Evolutionary conservation across 1,140 invertebrate species (phyloP).

Genomic region (Drosophila mojavensis): DNA sequence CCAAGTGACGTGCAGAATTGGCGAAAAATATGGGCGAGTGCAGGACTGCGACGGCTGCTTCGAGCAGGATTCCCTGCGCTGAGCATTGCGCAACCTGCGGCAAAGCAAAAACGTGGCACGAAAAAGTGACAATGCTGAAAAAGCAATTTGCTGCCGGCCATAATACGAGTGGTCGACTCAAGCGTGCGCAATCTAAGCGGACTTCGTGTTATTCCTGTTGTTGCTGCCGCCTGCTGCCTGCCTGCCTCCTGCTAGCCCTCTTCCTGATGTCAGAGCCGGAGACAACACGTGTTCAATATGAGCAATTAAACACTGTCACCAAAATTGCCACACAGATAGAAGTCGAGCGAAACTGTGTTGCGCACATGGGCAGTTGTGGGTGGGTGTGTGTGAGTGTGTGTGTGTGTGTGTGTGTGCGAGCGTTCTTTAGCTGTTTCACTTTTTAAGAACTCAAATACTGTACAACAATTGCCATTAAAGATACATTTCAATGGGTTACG

Average conservation of each 20-base stretch:
- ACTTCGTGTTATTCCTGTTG: slow-evolving; percentile 3
- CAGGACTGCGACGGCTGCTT: slow-evolving; percentile 11
- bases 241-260: slow-evolving; percentile 5
- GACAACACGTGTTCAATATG: slow-evolving; percentile 79
- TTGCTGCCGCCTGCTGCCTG: background rate
- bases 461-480: slow-evolving; percentile 76
- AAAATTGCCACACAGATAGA: slow-evolving; percentile 63
- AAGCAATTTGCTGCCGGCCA: slow-evolving; percentile 75
- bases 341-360: slow-evolving; percentile 29
- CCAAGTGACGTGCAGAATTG: slow-evolving; percentile 75
- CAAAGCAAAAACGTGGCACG: slow-evolving; percentile 63
- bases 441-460: slow-evolving; percentile 55
- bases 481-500: slow-evolving; percentile 66
- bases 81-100: slow-evolving; percentile 45
- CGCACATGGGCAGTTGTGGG: slow-evolving; percentile 1
- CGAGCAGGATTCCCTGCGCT: slow-evolving; percentile 1
- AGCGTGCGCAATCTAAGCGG: slow-evolving; percentile 51
- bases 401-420: no score
- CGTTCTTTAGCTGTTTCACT: slow-evolving; percentile 27
- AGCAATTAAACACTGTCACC: slow-evolving; percentile 81
- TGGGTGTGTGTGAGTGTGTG: no score
- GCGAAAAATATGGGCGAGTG: slow-evolving; percentile 56
- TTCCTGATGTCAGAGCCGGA: slow-evolving; percentile 28
- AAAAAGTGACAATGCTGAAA: slow-evolving; percentile 80
- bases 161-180: slow-evolving; percentile 58